phyloP scores from a whole-genome alignment of 1,140 invertebrate genomes.

The Scylla paramamosain region DNA sequence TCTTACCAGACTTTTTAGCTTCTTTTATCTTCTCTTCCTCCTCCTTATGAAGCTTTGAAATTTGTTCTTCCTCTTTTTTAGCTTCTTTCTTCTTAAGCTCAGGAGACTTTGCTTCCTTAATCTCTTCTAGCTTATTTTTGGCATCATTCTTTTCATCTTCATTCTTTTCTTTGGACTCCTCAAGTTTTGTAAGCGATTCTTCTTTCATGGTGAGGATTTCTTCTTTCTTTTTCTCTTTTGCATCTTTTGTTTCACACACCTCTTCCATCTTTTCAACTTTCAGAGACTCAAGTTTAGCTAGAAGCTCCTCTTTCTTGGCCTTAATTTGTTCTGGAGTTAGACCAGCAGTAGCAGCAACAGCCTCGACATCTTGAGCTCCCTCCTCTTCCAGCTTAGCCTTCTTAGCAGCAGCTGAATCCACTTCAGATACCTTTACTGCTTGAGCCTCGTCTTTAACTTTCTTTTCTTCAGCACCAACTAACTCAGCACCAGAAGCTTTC shows the following conservation, averaged over 20 bases:
- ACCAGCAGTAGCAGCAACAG: not conserved
- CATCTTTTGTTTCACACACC: not conserved
- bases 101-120: no score
- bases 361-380: not conserved
- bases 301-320: not conserved
- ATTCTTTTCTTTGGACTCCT: not conserved
- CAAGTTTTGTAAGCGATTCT: not conserved
- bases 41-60: not conserved
- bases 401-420: no score
- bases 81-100: no score
- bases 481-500: conserved; percentile 54
- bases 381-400: not conserved
- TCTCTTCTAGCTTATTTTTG: no score
- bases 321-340: not conserved
- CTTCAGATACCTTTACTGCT: not conserved
- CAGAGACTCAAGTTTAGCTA: conserved; percentile 45
- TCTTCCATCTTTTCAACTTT: not conserved
- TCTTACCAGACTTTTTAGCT: not conserved
- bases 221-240: not conserved
- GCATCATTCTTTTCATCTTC: no score
- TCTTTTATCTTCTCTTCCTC: conserved; percentile 27
- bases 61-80: not conserved
- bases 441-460: no score
- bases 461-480: conserved; percentile 38
- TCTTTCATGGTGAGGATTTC: not conserved